A percentile compares a stretch with the other conserved stretches of the same genome.
These are phyloP conservation scores for Amiota communis DNA, from an alignment of 2,888 invertebrate species.

Conservation along the genomic window DNA sequence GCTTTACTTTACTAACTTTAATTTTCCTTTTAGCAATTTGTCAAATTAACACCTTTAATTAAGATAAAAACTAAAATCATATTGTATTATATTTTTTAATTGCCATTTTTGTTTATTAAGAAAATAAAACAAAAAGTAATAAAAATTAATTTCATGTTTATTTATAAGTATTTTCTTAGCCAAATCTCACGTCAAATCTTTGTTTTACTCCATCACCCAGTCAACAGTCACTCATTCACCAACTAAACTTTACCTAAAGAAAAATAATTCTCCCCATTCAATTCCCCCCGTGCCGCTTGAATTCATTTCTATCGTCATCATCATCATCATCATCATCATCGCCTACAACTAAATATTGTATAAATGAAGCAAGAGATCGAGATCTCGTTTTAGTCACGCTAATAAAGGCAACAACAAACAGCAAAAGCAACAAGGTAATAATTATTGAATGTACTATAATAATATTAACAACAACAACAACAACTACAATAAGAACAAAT, in stretches of 20 bases:
- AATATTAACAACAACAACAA: slow-evolving; percentile 26
- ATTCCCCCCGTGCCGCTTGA: slow-evolving; percentile 10
- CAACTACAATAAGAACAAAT: slow-evolving; percentile 38
- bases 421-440: slow-evolving; percentile 21
- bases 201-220: slow-evolving; percentile 46
- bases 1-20: too few species aligned
- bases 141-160: not conserved
- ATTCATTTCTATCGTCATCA: not conserved
- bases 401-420: slow-evolving; percentile 31
- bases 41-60: slow-evolving; percentile 62
- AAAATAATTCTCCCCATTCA: not conserved
- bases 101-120: not conserved
- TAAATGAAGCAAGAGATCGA: slow-evolving; percentile 52
- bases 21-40: slow-evolving; percentile 53
- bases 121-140: slow-evolving; percentile 1
- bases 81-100: slow-evolving; percentile 10
- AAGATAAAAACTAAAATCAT: not conserved
- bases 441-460: slow-evolving; percentile 3
- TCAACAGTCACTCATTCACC: not conserved
- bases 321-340: slow-evolving; percentile 13
- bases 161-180: not conserved
- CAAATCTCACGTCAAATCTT: slow-evolving; percentile 55
- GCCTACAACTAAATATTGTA: slow-evolving; percentile 4
- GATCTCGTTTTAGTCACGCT: slow-evolving; percentile 67
- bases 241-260: too few species aligned